phyloP scores from a whole-genome alignment of 2,888 invertebrate species.

The Cephus spinipes region DNA sequence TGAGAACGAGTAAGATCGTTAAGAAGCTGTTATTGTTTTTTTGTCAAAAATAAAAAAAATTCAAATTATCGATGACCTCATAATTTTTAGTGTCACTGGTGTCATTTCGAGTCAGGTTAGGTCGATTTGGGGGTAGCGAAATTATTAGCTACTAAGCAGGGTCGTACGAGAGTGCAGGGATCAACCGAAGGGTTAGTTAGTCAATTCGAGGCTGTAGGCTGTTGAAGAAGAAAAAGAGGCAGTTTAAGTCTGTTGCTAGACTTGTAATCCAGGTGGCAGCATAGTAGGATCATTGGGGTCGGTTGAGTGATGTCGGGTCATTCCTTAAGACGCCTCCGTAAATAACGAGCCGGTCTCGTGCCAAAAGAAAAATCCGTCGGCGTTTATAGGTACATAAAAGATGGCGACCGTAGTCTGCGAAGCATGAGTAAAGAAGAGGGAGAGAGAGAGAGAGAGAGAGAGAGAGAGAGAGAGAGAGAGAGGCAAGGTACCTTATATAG shows the following conservation, averaged over 20 bases:
- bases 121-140: neutral
- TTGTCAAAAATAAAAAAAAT: neutral
- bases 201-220: neutral
- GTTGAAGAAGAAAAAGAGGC: neutral
- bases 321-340: constrained; percentile 35
- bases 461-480: neutral
- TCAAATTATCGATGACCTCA: neutral
- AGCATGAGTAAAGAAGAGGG: neutral
- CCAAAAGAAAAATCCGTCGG: constrained; percentile 27
- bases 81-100: neutral
- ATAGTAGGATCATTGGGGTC: neutral
- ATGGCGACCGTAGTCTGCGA: neutral
- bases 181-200: neutral
- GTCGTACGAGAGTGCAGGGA: neutral
- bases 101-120: neutral
- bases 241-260: neutral
- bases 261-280: neutral
- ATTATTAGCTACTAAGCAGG: neutral
- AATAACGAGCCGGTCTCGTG: constrained; percentile 32
- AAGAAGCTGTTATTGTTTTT: too few species aligned
- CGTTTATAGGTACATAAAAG: constrained; percentile 1
- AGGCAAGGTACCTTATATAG: neutral
- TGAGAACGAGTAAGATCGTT: neutral
- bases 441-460: too few species aligned
- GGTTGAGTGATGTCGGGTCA: constrained; percentile 40